Evolutionary conservation across 1,140 invertebrate genomes (phyloP).

Genomic region (Neotoxoptera formosana): DNA sequence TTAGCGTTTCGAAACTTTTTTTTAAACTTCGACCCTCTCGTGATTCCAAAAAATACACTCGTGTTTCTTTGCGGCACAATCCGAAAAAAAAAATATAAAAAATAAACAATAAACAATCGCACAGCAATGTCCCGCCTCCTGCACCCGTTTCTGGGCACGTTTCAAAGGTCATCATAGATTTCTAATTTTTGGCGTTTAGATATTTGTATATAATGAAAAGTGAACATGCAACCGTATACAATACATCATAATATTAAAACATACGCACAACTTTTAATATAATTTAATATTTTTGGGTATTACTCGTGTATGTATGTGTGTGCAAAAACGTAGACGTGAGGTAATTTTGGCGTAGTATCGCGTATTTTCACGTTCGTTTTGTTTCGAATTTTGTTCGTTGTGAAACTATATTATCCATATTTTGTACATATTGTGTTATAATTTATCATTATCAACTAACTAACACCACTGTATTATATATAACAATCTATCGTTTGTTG

Average conservation of each 20-base stretch:
- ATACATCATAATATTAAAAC: too few relatives aligned
- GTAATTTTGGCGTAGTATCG: not conserved
- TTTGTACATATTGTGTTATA: too few relatives aligned
- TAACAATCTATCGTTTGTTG: not conserved
- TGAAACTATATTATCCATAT: too few relatives aligned
- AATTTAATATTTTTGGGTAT: not conserved
- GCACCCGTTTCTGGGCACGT: conserved; percentile 13
- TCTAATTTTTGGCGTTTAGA: conserved; percentile 11
- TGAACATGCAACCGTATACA: not conserved
- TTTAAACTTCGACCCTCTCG: not conserved
- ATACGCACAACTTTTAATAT: not conserved
- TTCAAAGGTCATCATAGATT: conserved; percentile 24
- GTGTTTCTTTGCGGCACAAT: not conserved
- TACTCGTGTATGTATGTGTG: not conserved
- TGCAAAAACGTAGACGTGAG: not conserved
- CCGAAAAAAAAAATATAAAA: not conserved
- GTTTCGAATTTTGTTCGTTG: not conserved
- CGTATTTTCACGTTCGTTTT: conserved; percentile 2
- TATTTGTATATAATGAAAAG: not conserved
- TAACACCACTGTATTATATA: not conserved
- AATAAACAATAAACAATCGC: not conserved
- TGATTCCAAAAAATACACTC: conserved; percentile 1
- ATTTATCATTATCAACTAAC: not conserved
- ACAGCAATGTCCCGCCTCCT: not conserved
- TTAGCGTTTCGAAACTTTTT: not conserved